A percentile compares a stretch with the other conserved stretches of the same genome.
Evolutionary conservation across 1,140 invertebrate species (phyloP).

Genomic region (Temnothorax longispinosus): DNA sequence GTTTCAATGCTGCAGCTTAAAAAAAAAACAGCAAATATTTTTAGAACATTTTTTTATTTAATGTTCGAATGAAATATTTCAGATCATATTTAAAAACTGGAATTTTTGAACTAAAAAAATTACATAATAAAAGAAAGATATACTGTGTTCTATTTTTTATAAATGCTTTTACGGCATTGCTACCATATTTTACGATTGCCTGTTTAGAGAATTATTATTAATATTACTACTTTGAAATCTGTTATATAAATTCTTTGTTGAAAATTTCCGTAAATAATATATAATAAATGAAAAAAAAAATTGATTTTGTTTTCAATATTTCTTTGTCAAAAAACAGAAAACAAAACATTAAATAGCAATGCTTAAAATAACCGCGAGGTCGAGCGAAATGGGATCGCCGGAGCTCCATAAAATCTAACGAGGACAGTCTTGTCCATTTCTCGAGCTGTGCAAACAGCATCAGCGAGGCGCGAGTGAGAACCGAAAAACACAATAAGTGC

Average conservation of each 20-base stretch:
- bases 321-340: neutral
- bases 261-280: neutral
- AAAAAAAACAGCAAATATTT: constrained; percentile 3
- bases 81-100: neutral
- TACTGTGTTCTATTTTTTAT: neutral
- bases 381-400: constrained; percentile 1
- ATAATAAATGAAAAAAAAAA: neutral
- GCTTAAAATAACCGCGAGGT: neutral
- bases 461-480: neutral
- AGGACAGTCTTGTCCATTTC: constrained; percentile 29
- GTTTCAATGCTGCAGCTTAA: neutral
- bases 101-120: neutral
- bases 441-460: constrained; percentile 33
- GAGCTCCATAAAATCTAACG: constrained; percentile 8
- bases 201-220: neutral
- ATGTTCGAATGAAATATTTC: neutral
- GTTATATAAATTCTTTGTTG: neutral
- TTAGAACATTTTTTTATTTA: neutral
- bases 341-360: neutral
- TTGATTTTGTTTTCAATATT: neutral
- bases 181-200: neutral
- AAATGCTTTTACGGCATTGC: too few relatives aligned
- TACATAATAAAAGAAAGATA: neutral
- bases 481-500: constrained; percentile 63
- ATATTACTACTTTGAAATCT: neutral